phyloP scores from a whole-genome alignment of 2,113 vertebrate genomes.

The Taurulus bubalis region DNA sequence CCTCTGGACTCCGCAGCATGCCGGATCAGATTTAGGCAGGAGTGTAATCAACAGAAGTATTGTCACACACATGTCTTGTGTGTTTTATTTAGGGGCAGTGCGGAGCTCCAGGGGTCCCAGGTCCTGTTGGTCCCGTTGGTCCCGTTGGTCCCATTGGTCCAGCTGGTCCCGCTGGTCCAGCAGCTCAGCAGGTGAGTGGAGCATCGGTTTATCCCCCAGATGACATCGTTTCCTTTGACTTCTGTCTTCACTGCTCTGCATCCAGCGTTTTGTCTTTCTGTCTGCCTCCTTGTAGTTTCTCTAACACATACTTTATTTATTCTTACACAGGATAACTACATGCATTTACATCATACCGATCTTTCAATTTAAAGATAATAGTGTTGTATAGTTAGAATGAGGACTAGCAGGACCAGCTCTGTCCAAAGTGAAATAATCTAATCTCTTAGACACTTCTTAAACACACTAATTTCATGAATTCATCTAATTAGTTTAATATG shows the following conservation, averaged over 20 bases:
- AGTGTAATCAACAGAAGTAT: background rate
- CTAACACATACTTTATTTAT: background rate
- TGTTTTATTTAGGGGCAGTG: conserved; percentile 66
- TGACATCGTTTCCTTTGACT: conserved; percentile 9
- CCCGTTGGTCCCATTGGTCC: too few relatives aligned
- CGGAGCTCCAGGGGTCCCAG: conserved; percentile 71
- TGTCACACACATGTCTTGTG: background rate
- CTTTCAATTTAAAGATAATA: too few relatives aligned
- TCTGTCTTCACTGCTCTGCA: background rate
- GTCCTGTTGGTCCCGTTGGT: conserved; percentile 8
- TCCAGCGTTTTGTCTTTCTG: background rate
- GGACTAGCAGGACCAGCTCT: background rate
- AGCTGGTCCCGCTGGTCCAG: conserved; percentile 35
- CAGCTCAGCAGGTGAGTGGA: conserved; percentile 75
- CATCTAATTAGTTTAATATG: background rate
- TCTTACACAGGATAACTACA: background rate
- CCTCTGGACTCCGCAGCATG: too few relatives aligned
- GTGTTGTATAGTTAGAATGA: too few relatives aligned
- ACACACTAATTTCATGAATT: too few relatives aligned
- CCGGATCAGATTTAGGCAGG: background rate
- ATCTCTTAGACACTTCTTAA: background rate
- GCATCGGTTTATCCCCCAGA: background rate
- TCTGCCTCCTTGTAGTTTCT: background rate
- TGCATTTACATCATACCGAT: background rate
- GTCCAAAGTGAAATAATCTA: background rate